Base-by-base conservation (phyloP, 2,888 invertebrate species). In the Epistrophe eligans region DNA sequence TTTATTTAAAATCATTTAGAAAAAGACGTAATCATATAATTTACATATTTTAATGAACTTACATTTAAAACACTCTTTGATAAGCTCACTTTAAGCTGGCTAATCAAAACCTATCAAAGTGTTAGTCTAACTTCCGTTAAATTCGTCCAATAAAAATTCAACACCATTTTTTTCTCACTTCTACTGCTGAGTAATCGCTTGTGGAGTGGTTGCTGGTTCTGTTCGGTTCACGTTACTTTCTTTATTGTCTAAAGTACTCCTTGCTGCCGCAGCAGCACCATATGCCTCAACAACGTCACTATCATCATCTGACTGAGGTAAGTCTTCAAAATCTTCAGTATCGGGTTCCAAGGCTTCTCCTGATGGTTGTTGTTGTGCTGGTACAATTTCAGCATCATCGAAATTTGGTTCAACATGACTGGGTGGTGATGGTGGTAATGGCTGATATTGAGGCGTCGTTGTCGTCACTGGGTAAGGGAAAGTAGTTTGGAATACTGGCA, bases 241-340 rank as follows among this genome's bases (percentile, higher is more conserved):
- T 11, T 71, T 62, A 10, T 50, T 67, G 32, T 55, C 38, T 3
- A 24, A 38, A 2, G 43, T 48, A 48, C 45, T 73, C 48, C 71
- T 79, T 6, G 73, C 81, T 7, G 52, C 67, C 2, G 62, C 60
- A 6, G 81, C 84, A 5, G 83, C 83, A 32, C 87, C 87, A 60
- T 82, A 87, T 9, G 91, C 90, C 28, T 91, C 91, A 32, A 91
- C 90, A 43, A 90, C 89, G 72, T 91, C 91, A 55, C 90, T 90
- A 48, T 91, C 88, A 80, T 90, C 89, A 52, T 91, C 88, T 3
- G 74, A 66, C 55, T 81, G 80, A 15, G 80, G 67, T 9, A 0
- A 19, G 55, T 74, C 52, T 40, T 80, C 66, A 77, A 66, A 73
- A 70, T 67, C 85, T 79, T 70, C 79, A 24, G 64, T 82, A 40